Evolutionary conservation across 2,113 vertebrate genomes (phyloP).

Genomic region (Diglossa brunneiventris): DNA sequence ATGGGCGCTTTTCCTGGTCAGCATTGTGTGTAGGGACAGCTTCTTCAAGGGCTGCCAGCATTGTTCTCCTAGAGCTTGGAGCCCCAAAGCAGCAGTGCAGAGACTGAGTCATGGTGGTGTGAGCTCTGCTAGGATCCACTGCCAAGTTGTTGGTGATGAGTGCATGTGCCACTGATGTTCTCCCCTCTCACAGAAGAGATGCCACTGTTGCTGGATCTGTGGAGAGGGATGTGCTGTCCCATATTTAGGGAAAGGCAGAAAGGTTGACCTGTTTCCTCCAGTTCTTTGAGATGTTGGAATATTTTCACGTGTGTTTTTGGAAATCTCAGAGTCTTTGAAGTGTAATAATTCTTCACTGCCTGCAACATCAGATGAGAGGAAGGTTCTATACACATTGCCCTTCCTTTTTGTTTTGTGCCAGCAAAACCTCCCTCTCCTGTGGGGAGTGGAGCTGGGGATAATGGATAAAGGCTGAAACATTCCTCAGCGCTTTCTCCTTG

Average conservation of each 20-base stretch:
- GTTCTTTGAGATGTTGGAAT: not conserved
- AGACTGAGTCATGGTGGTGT: not conserved
- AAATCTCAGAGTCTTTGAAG: not conserved
- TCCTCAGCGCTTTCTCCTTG: not conserved
- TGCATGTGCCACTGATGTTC: not conserved
- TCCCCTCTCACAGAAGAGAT: not conserved
- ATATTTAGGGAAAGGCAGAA: not conserved
- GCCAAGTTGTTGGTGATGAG: not conserved
- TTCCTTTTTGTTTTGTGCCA: not conserved
- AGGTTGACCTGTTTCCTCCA: not conserved
- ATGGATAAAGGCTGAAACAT: not conserved
- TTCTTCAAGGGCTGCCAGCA: conserved; percentile 35
- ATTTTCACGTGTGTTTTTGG: not conserved
- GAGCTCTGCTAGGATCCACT: not conserved
- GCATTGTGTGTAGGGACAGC: not conserved
- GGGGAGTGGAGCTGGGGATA: not conserved
- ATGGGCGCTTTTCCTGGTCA: not conserved
- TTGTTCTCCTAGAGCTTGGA: conserved; percentile 21
- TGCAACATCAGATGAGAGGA: not conserved
- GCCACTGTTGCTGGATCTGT: not conserved
- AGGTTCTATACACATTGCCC: not conserved
- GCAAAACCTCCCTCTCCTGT: not conserved
- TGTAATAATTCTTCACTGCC: not conserved
- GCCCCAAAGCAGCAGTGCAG: not conserved
- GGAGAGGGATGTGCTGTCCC: not conserved